phyloP scores from a whole-genome alignment of 2,797 vertebrate genomes.

The Parotocinclus haroldoi region DNA sequence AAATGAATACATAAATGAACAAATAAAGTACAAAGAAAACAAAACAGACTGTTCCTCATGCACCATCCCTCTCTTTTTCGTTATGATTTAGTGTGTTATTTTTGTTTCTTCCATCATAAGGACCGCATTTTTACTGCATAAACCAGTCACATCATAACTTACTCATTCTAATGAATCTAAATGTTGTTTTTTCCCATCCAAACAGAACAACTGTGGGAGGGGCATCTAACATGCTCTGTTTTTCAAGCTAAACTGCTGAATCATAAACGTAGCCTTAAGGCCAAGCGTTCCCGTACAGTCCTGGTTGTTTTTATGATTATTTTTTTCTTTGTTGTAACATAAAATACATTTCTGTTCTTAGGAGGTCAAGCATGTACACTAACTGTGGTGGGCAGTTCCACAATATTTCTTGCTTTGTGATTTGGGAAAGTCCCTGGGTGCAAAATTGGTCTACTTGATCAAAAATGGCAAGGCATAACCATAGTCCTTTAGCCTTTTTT shows the following conservation, averaged over 20 bases:
- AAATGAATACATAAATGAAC: no score
- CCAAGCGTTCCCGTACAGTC: constrained; percentile 22
- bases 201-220: no score
- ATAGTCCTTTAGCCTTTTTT: constrained; percentile 8
- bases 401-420: constrained; percentile 49
- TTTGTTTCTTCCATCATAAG: no score
- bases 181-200: no score
- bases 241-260: constrained; percentile 10
- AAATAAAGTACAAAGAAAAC: no score
- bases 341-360: constrained; percentile 29
- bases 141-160: no score
- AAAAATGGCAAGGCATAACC: constrained; percentile 38
- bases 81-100: no score
- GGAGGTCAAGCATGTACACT: constrained; percentile 18
- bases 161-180: no score
- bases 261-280: background rate
- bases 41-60: no score
- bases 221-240: background rate
- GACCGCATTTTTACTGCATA: no score
- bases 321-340: constrained; percentile 31
- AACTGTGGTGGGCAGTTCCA: constrained; percentile 32
- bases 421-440: constrained; percentile 50
- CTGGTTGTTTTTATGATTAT: background rate
- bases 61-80: no score
- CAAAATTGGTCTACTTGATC: constrained; percentile 38